Conservation (phyloP, 2,888 invertebrate genomes). For the Boloria selene region DNA sequence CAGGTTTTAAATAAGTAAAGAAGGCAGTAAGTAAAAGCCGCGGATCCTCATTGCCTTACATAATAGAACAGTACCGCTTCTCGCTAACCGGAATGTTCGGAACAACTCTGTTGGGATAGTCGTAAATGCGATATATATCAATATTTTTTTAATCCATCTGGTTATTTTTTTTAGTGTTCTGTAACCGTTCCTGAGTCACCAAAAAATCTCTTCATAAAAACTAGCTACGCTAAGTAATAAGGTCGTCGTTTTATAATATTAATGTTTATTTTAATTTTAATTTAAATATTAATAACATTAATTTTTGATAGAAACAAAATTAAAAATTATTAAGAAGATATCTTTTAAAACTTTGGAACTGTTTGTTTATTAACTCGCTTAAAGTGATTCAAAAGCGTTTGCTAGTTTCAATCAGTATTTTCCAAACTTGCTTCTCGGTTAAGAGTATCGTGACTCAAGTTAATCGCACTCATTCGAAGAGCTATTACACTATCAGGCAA, state of each 20-base stretch:
- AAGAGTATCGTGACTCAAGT: not conserved
- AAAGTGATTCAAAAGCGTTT: not conserved
- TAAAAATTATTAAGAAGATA: too few relatives aligned
- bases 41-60: slow-evolving; percentile 9
- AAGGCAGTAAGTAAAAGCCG: slow-evolving; percentile 19
- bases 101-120: not conserved
- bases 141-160: not conserved
- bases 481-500: slow-evolving; percentile 5
- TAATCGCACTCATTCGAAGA: slow-evolving; percentile 19
- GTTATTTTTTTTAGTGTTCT: too few relatives aligned
- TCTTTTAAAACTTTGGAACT: too few relatives aligned
- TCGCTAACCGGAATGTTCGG: not conserved
- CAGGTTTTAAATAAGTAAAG: slow-evolving; percentile 22
- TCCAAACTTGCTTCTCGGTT: not conserved
- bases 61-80: slow-evolving; percentile 14
- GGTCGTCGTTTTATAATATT: too few relatives aligned
- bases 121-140: not conserved
- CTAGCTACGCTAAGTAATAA: too few relatives aligned
- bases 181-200: too few relatives aligned
- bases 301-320: too few relatives aligned
- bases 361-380: too few relatives aligned
- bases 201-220: too few relatives aligned
- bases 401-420: not conserved
- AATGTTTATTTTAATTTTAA: too few relatives aligned
- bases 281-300: too few relatives aligned